A percentile compares a stretch with the other conserved stretches of the same genome.
phyloP scores from a whole-genome alignment of 92 coral and sea anemone genomes.

The Paragorgia papillata region DNA sequence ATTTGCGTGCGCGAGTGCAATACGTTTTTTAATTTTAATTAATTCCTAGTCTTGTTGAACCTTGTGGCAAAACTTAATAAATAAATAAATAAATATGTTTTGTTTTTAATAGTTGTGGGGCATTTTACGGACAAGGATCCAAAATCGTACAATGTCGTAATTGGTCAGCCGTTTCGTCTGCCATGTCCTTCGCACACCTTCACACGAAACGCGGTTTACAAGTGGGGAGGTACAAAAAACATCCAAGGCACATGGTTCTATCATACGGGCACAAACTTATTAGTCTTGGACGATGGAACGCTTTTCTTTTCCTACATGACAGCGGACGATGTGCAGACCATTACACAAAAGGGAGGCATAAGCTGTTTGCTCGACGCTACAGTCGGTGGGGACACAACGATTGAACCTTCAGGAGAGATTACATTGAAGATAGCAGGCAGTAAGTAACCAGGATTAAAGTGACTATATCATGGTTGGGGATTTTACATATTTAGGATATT shows the following conservation, averaged over 20 bases:
- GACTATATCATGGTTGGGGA: no score
- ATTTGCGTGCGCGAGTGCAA: no score
- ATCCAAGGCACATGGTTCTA: constrained; percentile 19
- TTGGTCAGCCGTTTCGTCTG: constrained; percentile 8
- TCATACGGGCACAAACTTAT: neutral
- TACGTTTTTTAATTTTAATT: no score
- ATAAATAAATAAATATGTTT: no score
- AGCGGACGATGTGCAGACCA: neutral
- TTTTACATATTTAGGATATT: no score
- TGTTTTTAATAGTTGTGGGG: constrained; percentile 19
- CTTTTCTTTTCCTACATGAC: constrained; percentile 32
- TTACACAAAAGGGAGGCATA: neutral
- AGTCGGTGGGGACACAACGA: neutral
- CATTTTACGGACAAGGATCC: neutral
- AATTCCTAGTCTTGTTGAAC: no score
- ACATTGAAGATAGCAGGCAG: constrained; percentile 4
- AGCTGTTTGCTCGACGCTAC: constrained; percentile 21
- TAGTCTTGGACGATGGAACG: constrained; percentile 33
- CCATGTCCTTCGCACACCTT: constrained; percentile 21
- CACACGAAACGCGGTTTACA: constrained; percentile 25
- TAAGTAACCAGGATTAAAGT: constrained; percentile 2
- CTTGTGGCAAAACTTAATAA: no score
- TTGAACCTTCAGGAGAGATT: constrained; percentile 3
- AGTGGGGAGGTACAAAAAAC: constrained; percentile 8
- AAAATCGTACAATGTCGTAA: neutral